These are phyloP conservation scores for Thaumatotibia leucotreta DNA, from an alignment of 1,140 invertebrate species.

Conservation along the genomic window DNA sequence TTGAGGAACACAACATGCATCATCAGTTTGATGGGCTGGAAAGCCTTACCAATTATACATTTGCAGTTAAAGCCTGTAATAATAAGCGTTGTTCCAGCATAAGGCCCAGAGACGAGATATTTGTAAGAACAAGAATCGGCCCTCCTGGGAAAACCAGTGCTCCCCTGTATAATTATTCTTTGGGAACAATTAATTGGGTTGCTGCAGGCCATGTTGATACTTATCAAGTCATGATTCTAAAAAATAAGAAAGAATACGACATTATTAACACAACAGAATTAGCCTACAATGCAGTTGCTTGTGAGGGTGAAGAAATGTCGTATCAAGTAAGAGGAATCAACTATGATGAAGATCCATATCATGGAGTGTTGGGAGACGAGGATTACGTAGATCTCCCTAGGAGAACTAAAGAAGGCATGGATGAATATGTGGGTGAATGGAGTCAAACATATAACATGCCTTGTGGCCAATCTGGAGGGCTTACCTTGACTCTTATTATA, in stretches of 20 bases:
- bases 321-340: slow-evolving; percentile 68
- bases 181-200: slow-evolving; percentile 76
- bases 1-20: slow-evolving; percentile 36
- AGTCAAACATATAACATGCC: slow-evolving; percentile 55
- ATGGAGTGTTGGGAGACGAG: slow-evolving; percentile 48
- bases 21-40: slow-evolving; percentile 48
- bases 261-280: slow-evolving; percentile 59
- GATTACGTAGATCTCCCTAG: slow-evolving; percentile 37
- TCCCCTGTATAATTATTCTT: slow-evolving; percentile 55
- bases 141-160: slow-evolving; percentile 75
- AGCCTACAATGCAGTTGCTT: slow-evolving; percentile 34
- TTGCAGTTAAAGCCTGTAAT: slow-evolving; percentile 84
- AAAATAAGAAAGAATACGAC: slow-evolving; percentile 50
- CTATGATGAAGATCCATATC: slow-evolving; percentile 55
- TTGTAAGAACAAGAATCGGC: slow-evolving; percentile 79
- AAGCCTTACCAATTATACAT: slow-evolving; percentile 80
- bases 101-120: slow-evolving; percentile 57
- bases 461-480: slow-evolving; percentile 44
- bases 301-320: slow-evolving; percentile 49
- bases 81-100: slow-evolving; percentile 77
- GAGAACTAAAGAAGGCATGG: slow-evolving; percentile 23
- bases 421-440: slow-evolving; percentile 65
- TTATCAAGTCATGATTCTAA: slow-evolving; percentile 76
- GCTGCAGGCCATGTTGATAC: slow-evolving; percentile 80
- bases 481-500: slow-evolving; percentile 53